Conservation (phyloP, 2,113 vertebrate genomes). For the Sebastes fasciatus region DNA sequence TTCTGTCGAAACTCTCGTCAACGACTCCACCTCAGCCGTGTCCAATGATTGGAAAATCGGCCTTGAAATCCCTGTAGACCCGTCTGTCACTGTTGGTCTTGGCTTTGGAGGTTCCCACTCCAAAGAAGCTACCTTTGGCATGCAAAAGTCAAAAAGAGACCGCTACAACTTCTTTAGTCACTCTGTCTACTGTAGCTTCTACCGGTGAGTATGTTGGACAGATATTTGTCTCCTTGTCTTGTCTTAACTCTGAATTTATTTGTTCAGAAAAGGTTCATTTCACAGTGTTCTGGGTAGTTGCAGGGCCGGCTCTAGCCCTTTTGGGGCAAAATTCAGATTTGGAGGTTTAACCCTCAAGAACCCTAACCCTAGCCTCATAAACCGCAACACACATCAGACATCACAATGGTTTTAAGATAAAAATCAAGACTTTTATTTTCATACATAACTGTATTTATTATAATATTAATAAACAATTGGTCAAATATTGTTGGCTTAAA, state of each 20-base stretch:
- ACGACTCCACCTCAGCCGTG: constrained; percentile 52
- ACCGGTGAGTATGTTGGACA: constrained; percentile 60
- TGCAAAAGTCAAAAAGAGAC: constrained; percentile 67
- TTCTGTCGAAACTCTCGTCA: constrained; percentile 68
- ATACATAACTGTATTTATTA: too few species aligned
- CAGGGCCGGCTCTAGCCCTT: too few species aligned
- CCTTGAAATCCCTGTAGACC: constrained; percentile 56
- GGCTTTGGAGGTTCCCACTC: constrained; percentile 70
- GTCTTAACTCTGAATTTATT: neutral
- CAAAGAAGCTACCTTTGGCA: constrained; percentile 37
- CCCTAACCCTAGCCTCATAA: too few species aligned
- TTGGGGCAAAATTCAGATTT: too few species aligned
- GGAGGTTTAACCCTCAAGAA: too few species aligned
- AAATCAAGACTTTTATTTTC: too few species aligned
- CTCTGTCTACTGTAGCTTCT: constrained; percentile 58
- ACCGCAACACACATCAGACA: too few species aligned
- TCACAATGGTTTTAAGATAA: too few species aligned
- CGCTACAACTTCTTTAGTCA: constrained; percentile 74
- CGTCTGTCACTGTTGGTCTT: accelerated
- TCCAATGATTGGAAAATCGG: constrained; percentile 75
- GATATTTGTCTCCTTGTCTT: neutral
- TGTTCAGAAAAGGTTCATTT: neutral
- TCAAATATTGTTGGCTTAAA: too few species aligned
- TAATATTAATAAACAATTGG: too few species aligned
- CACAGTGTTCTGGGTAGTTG: neutral